A percentile compares a stretch with the other conserved stretches of the same genome.
Evolutionary conservation across 2,888 invertebrate species (phyloP).

Genomic region (Thyatira batis): DNA sequence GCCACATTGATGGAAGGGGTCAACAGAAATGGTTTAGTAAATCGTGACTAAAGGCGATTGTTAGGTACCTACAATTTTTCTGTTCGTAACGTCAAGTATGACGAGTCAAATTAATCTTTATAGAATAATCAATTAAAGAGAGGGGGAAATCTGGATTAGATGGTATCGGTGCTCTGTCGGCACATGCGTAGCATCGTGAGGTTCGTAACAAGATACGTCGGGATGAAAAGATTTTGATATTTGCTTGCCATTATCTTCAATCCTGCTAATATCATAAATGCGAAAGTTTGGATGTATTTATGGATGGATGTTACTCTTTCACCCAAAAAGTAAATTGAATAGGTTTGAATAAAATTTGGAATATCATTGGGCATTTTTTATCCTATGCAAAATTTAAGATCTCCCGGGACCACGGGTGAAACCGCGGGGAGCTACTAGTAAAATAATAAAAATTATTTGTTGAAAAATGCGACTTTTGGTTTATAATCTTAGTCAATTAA

Average conservation of each 20-base stretch:
- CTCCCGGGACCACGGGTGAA: too few relatives aligned
- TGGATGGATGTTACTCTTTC: too few relatives aligned
- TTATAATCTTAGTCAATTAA: too few relatives aligned
- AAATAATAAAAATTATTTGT: too few relatives aligned
- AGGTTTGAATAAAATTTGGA: too few relatives aligned
- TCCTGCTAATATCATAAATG: not conserved
- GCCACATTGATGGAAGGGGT: constrained; percentile 19
- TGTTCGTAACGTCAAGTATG: constrained; percentile 65
- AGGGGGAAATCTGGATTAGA: constrained; percentile 77
- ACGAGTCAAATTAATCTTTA: constrained; percentile 76
- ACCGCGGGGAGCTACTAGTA: too few relatives aligned
- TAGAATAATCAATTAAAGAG: constrained; percentile 79
- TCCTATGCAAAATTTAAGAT: too few relatives aligned
- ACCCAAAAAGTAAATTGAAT: too few relatives aligned
- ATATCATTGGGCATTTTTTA: too few relatives aligned
- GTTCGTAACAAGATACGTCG: constrained; percentile 60
- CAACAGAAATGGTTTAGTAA: constrained; percentile 34
- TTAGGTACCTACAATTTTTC: constrained; percentile 63
- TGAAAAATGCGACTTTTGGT: too few relatives aligned
- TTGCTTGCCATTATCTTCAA: too few relatives aligned
- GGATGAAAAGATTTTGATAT: constrained; percentile 46
- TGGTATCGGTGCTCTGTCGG: constrained; percentile 74
- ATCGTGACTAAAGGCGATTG: constrained; percentile 60
- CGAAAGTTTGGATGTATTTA: not conserved
- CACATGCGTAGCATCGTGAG: constrained; percentile 70